A percentile compares a stretch with the other conserved stretches of the same genome.
Evolutionary conservation across 2,888 invertebrate genomes (phyloP).

Genomic region (Melipona bicolor): DNA sequence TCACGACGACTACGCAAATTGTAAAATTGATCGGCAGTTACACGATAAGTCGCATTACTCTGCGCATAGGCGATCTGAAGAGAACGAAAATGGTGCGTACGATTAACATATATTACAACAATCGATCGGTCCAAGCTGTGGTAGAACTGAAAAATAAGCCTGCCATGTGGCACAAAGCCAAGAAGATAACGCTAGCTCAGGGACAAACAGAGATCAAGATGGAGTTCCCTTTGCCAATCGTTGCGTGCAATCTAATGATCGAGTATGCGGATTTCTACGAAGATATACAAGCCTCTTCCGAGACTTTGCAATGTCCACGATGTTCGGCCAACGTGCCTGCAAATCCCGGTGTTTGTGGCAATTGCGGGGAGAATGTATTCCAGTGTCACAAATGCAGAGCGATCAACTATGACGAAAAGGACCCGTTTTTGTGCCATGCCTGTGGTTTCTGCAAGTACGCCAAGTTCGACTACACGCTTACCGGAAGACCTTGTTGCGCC

Average conservation of each 20-base stretch:
- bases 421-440: conserved; percentile 99
- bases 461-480: conserved; percentile 97
- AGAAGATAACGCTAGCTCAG: conserved; percentile 94
- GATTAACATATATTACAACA: conserved; percentile 98
- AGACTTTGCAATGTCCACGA: conserved; percentile 97
- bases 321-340: conserved; percentile 99
- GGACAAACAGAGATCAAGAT: conserved; percentile 98
- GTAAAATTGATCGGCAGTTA: conserved; percentile 98
- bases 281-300: conserved; percentile 96
- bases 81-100: conserved; percentile 98
- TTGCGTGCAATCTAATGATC: conserved; percentile 99
- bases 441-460: conserved; percentile 99
- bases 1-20: conserved; percentile 98
- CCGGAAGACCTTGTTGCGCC: conserved; percentile 96
- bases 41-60: conserved; percentile 96
- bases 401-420: conserved; percentile 99
- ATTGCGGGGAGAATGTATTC: conserved; percentile 99
- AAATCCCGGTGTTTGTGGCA: conserved; percentile 98
- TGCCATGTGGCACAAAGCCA: conserved; percentile 98
- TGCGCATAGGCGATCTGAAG: conserved; percentile 97
- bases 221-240: conserved; percentile 98
- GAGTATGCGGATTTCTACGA: conserved; percentile 99
- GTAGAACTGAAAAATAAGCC: conserved; percentile 98
- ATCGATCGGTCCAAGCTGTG: conserved; percentile 97
- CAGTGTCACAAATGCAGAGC: conserved; percentile 99